These are phyloP conservation scores for Eumerus sabulonum DNA, from an alignment of 2,888 invertebrate genomes.

Conservation along the genomic window DNA sequence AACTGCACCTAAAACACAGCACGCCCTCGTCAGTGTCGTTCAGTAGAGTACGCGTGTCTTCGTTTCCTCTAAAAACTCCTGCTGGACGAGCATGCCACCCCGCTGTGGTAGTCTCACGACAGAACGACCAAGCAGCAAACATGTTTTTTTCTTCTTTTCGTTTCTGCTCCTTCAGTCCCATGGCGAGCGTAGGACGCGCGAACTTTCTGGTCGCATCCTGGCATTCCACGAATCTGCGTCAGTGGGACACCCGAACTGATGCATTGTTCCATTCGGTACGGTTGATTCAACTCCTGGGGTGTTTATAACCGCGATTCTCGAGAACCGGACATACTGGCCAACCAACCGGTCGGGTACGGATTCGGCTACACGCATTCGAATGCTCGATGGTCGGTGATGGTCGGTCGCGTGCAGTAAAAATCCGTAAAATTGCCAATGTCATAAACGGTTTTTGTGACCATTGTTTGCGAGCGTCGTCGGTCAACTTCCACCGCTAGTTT, in stretches of 20 bases:
- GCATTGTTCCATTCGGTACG: slow-evolving; percentile 61
- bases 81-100: slow-evolving; percentile 46
- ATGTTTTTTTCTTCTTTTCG: background rate
- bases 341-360: background rate
- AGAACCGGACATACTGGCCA: slow-evolving; percentile 53
- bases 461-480: slow-evolving; percentile 26
- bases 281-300: slow-evolving; percentile 58
- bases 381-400: slow-evolving; percentile 1
- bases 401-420: slow-evolving; percentile 66
- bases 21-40: slow-evolving; percentile 44
- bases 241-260: background rate
- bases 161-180: too few species aligned
- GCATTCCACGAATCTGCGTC: slow-evolving; percentile 47
- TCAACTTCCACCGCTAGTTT: slow-evolving; percentile 44
- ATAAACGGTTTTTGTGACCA: slow-evolving; percentile 66
- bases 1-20: slow-evolving; percentile 57
- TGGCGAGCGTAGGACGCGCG: slow-evolving; percentile 21
- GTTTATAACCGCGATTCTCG: slow-evolving; percentile 60
- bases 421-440: slow-evolving; percentile 67
- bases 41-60: slow-evolving; percentile 54
- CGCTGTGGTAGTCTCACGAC: slow-evolving; percentile 56
- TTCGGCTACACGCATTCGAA: too few species aligned
- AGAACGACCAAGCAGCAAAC: slow-evolving; percentile 12
- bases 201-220: slow-evolving; percentile 47
- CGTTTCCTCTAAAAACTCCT: slow-evolving; percentile 50